Base-by-base conservation (phyloP, 2,888 invertebrate genomes). In the Adelphocoris suturalis region DNA sequence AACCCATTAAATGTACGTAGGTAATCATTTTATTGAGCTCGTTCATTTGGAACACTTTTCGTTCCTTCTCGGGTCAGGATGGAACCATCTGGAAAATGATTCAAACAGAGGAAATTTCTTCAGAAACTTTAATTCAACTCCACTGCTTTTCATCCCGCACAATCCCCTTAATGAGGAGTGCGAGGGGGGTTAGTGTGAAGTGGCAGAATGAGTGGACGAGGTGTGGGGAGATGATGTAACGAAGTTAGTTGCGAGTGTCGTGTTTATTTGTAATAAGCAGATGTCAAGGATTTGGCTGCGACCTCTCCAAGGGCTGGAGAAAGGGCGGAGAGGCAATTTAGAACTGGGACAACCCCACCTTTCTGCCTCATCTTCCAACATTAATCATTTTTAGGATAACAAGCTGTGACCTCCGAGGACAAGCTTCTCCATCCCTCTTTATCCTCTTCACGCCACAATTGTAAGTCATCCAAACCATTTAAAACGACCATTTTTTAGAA, bases 371-470 rank as follows among this genome's bases (percentile, higher is more conserved):
- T 68, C 68, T 28, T 78, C 78, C 78, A 19, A 78, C 78, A 78
- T 78, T 78, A 78, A 78, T 78, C 78, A 78, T 78, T 78, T 78
- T 78, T 78, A 78, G 78, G 37, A 78, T 78, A 78, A 78, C 78
- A 78, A 78, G 78, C 78, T 47, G 46, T 78, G 78, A 78, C 78
- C 78, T 27, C 68, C 23, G 19, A 68, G 68, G 68, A 68, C 68
- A 68, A 68, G 23, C 68, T 68, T 19, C 27, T 23, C 68, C 27
- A 27, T 12, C 23, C 68, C 52, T 52, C 68, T 68, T 68, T 23
- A 68, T 68, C 68, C 19, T 7, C 19, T 68, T 68, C 23, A 13
- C 27, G 68, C 68, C 68, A 68, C 68, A 68, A 68, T 68, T 23
- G 68, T 23, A 12, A 68, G 23, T 68, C 68, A 68, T 23, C 23